These are phyloP conservation scores for Phenacoccus solenopsis DNA, from an alignment of 1,140 invertebrate genomes.

Conservation along the genomic window DNA sequence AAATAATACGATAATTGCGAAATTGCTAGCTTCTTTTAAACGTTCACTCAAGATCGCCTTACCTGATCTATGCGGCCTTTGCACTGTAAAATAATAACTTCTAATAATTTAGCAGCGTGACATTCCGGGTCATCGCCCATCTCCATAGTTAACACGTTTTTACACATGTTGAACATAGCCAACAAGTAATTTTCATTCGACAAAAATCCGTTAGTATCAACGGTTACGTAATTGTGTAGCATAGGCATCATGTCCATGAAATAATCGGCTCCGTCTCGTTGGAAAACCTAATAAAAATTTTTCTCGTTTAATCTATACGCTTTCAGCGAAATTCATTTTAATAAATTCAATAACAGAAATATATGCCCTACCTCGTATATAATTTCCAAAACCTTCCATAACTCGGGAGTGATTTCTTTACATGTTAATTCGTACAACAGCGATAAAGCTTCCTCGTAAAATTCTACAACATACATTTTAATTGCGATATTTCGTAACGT, in stretches of 20 bases:
- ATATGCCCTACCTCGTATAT: conserved; percentile 50
- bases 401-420: conserved; percentile 74
- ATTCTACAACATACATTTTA: conserved; percentile 47
- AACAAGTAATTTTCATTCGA: conserved; percentile 78
- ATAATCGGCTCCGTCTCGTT: conserved; percentile 90
- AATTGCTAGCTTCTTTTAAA: too few relatives aligned
- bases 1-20: conserved; percentile 13
- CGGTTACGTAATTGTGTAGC: conserved; percentile 92
- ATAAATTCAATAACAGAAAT: conserved; percentile 18
- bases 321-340: not conserved
- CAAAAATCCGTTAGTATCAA: conserved; percentile 86
- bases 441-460: conserved; percentile 90
- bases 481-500: not conserved
- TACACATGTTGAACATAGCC: conserved; percentile 93
- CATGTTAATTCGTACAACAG: conserved; percentile 85
- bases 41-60: too few relatives aligned
- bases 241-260: conserved; percentile 99
- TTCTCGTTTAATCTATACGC: not conserved
- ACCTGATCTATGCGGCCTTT: conserved; percentile 67
- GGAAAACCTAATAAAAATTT: conserved; percentile 50
- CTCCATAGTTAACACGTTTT: conserved; percentile 67
- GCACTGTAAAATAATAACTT: conserved; percentile 85
- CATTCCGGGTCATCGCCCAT: conserved; percentile 90
- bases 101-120: conserved; percentile 92
- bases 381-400: conserved; percentile 92